Conservation (phyloP, 2,113 vertebrate genomes). For the Melanerpes aurifrons region DNA sequence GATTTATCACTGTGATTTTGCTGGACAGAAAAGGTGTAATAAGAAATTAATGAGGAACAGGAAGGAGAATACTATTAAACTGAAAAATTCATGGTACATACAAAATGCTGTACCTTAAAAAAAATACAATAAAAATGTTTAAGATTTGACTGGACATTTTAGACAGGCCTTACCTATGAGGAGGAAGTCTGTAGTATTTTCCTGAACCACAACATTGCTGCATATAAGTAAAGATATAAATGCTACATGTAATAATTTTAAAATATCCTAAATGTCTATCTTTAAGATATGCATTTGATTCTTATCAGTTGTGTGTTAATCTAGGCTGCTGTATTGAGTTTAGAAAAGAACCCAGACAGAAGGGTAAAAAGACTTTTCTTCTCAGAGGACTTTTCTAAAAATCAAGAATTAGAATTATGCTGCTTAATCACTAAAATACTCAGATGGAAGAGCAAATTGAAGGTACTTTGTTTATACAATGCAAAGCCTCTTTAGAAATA, state of each 20-base stretch:
- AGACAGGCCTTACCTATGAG: not conserved
- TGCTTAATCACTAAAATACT: not conserved
- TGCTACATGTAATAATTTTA: not conserved
- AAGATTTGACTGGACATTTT: not conserved
- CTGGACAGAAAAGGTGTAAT: not conserved
- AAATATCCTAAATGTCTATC: not conserved
- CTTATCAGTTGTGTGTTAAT: not conserved
- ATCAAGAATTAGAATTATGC: not conserved
- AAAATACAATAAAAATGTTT: not conserved
- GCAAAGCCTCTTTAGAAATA: not conserved
- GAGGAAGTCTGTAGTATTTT: not conserved
- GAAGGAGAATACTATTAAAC: not conserved
- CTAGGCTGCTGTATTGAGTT: not conserved
- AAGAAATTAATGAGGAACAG: not conserved
- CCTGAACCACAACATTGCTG: not conserved
- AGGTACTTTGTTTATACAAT: not conserved
- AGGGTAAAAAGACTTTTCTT: not conserved
- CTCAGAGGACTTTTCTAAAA: not conserved
- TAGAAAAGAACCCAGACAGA: not conserved
- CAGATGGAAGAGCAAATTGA: not conserved
- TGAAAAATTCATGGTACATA: not conserved
- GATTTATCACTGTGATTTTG: not conserved
- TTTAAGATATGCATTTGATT: not conserved
- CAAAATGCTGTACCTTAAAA: not conserved
- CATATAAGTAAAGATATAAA: not conserved